These are phyloP conservation scores for Megalops atlanticus DNA, from an alignment of 2,113 vertebrate species.

Conservation along the genomic window DNA sequence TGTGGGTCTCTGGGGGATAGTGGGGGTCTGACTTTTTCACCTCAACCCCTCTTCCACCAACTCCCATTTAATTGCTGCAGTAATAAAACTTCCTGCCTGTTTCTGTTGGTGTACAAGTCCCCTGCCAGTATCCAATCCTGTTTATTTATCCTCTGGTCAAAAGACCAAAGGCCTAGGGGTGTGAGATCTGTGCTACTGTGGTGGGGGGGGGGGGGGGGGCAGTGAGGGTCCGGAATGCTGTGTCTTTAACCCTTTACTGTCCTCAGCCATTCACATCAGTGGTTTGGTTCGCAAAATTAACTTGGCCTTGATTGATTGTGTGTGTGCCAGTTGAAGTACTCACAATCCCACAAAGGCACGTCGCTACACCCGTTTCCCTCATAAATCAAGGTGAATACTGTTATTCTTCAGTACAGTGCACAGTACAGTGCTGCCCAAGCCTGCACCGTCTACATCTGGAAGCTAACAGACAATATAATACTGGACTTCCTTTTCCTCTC, in stretches of 20 bases:
- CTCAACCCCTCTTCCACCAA: constrained; percentile 34
- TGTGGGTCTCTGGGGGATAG: constrained; percentile 39
- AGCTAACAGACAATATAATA: constrained; percentile 36
- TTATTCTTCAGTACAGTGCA: constrained; percentile 9
- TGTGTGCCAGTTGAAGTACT: neutral
- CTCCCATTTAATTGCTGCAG: constrained; percentile 43
- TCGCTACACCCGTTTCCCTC: constrained; percentile 6
- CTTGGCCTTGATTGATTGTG: neutral
- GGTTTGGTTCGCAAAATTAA: neutral
- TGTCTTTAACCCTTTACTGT: constrained; percentile 9
- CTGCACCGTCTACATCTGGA: constrained; percentile 26
- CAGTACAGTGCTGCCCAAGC: neutral
- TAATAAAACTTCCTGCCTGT: constrained; percentile 46
- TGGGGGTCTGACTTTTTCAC: constrained; percentile 46
- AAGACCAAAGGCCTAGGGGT: constrained; percentile 33
- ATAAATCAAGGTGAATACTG: constrained; percentile 5
- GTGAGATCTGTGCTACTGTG: constrained; percentile 32
- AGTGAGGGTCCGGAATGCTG: neutral
- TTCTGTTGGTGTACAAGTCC: constrained; percentile 37
- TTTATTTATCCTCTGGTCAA: constrained; percentile 47
- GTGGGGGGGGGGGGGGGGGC: neutral
- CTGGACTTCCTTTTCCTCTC: constrained; percentile 27
- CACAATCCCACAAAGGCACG: neutral
- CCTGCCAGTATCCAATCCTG: constrained; percentile 32
- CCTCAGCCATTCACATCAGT: neutral